phyloP scores from a whole-genome alignment of 2,888 invertebrate species.

The Ophonus ardosiacus region DNA sequence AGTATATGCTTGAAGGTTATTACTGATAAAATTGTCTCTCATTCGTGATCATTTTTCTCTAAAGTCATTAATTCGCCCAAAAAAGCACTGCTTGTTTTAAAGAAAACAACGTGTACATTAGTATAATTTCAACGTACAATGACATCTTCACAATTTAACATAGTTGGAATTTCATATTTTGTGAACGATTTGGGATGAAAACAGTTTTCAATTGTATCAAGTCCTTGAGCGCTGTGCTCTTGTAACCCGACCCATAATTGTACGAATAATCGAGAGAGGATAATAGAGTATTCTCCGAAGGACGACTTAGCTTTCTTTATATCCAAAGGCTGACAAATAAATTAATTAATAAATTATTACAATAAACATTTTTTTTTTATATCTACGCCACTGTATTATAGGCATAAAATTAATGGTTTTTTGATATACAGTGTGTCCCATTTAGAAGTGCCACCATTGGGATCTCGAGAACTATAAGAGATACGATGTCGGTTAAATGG shows the following conservation, averaged over 20 bases:
- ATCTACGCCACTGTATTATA: no score
- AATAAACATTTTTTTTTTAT: not conserved
- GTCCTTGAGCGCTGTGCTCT: conserved; percentile 68
- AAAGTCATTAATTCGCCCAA: no score
- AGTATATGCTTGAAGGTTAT: no score
- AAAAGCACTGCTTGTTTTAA: no score
- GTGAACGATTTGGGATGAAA: conserved; percentile 64
- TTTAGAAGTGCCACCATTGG: no score
- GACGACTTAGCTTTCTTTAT: not conserved
- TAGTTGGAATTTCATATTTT: conserved; percentile 65
- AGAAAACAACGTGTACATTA: no score
- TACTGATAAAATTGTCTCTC: no score
- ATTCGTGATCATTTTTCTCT: no score
- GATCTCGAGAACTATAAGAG: no score
- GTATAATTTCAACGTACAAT: conserved; percentile 66
- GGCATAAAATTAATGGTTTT: no score
- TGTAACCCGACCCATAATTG: conserved; percentile 72
- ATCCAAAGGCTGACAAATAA: not conserved
- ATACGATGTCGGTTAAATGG: no score
- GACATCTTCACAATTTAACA: conserved; percentile 67
- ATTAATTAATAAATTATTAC: not conserved
- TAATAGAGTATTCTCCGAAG: conserved; percentile 9
- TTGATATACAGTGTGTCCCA: no score
- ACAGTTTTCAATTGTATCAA: conserved; percentile 69
- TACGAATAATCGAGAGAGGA: conserved; percentile 69